phyloP scores from a whole-genome alignment of 1,140 invertebrate species.

The Plodia interpunctella region DNA sequence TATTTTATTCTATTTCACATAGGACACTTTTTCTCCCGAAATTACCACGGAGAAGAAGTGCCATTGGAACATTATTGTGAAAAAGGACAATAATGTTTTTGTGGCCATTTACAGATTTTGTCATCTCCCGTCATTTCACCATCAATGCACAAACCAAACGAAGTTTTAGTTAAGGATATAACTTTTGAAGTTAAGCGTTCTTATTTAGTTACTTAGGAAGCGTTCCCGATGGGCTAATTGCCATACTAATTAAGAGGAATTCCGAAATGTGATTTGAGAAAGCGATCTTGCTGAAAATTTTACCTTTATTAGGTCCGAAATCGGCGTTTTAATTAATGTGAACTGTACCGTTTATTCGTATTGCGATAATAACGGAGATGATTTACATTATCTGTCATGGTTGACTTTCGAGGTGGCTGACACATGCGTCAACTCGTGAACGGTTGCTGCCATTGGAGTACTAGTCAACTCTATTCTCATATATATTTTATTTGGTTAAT shows the following conservation, averaged over 20 bases:
- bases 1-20: too few relatives aligned
- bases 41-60: too few relatives aligned
- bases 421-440: too few relatives aligned
- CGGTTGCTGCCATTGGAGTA: too few relatives aligned
- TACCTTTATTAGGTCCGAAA: not conserved
- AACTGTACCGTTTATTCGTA: not conserved
- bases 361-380: not conserved
- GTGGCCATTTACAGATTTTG: too few relatives aligned
- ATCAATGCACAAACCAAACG: not conserved
- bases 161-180: not conserved
- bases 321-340: not conserved
- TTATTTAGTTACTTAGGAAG: not conserved
- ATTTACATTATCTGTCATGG: too few relatives aligned
- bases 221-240: not conserved
- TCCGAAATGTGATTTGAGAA: not conserved
- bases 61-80: too few relatives aligned
- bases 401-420: too few relatives aligned
- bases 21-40: too few relatives aligned
- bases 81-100: too few relatives aligned
- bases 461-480: too few relatives aligned
- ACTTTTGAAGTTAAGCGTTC: slow-evolving; percentile 6
- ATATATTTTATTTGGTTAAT: too few relatives aligned
- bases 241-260: not conserved
- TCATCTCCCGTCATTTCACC: not conserved
- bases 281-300: not conserved